phyloP scores from a whole-genome alignment of 2,888 invertebrate species.

The Tachina grossa region DNA sequence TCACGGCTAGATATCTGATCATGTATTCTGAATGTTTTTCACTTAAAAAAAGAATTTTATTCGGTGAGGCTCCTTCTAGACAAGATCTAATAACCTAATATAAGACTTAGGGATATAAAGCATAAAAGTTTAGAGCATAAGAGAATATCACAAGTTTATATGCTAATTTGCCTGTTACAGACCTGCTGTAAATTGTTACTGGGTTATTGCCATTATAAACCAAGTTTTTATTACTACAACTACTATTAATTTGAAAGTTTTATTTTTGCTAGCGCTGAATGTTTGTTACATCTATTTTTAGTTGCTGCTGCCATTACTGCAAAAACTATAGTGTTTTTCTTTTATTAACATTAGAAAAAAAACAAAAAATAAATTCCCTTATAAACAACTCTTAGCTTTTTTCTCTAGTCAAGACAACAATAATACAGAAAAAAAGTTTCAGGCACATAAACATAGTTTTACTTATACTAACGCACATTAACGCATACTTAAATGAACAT shows the following conservation, averaged over 20 bases:
- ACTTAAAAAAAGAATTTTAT: too few species aligned
- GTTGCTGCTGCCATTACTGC: conserved; percentile 24
- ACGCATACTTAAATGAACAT: background rate
- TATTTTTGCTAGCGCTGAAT: background rate
- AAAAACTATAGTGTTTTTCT: conserved; percentile 12
- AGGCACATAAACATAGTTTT: conserved; percentile 7
- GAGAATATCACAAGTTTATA: too few species aligned
- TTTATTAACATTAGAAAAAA: conserved; percentile 37
- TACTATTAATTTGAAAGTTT: conserved; percentile 38
- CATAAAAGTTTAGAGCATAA: too few species aligned
- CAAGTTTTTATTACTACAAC: conserved; percentile 28
- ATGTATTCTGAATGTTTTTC: too few species aligned
- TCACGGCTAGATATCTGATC: too few species aligned
- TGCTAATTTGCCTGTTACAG: too few species aligned
- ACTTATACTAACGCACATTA: background rate
- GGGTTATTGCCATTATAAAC: background rate
- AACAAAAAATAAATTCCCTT: background rate
- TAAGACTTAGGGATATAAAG: too few species aligned
- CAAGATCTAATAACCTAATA: too few species aligned
- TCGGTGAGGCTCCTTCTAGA: too few species aligned
- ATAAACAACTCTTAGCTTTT: conserved; percentile 18
- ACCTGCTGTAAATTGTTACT: too few species aligned
- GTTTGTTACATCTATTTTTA: conserved; percentile 5
- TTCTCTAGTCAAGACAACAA: conserved; percentile 33
- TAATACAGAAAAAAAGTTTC: background rate